A percentile compares a stretch with the other conserved stretches of the same genome.
Evolutionary conservation across 2,113 vertebrate genomes (phyloP).

Genomic region (Himantopus leucocephalus): DNA sequence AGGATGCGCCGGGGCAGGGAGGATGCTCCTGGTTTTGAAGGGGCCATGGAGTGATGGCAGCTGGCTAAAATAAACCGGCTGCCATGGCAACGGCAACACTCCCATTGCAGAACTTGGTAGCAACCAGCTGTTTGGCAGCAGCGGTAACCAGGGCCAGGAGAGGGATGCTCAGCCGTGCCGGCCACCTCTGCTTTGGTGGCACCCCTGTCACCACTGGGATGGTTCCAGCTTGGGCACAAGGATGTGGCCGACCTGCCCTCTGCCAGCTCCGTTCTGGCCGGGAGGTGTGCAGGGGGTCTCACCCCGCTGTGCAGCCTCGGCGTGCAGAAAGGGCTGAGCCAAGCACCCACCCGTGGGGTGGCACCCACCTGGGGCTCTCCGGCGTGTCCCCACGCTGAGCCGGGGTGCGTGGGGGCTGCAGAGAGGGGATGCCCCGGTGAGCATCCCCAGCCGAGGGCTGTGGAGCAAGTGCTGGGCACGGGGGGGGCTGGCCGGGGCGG

Average conservation of each 20-base stretch:
- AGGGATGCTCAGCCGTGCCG: background rate
- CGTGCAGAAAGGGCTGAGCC: background rate
- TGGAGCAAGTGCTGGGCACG: background rate
- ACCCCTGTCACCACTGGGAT: background rate
- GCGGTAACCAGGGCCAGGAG: background rate
- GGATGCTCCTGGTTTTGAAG: background rate
- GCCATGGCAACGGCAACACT: conserved; percentile 30
- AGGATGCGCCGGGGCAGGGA: accelerated
- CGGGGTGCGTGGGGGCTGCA: background rate
- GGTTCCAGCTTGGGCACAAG: background rate
- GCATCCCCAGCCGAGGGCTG: background rate
- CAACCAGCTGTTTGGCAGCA: background rate
- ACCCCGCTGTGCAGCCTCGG: background rate
- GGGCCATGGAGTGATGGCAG: background rate
- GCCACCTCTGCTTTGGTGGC: background rate
- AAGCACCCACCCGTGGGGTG: background rate
- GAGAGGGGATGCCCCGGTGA: accelerated
- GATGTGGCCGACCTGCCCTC: accelerated
- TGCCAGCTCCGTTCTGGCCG: background rate
- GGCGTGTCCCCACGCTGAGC: too few relatives aligned
- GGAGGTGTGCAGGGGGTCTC: background rate
- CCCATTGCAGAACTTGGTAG: background rate
- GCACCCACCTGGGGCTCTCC: background rate
- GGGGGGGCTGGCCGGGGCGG: background rate
- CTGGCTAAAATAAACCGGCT: background rate